Base-by-base conservation (phyloP, 1,140 invertebrate species). In the Drosophila ambigua region DNA sequence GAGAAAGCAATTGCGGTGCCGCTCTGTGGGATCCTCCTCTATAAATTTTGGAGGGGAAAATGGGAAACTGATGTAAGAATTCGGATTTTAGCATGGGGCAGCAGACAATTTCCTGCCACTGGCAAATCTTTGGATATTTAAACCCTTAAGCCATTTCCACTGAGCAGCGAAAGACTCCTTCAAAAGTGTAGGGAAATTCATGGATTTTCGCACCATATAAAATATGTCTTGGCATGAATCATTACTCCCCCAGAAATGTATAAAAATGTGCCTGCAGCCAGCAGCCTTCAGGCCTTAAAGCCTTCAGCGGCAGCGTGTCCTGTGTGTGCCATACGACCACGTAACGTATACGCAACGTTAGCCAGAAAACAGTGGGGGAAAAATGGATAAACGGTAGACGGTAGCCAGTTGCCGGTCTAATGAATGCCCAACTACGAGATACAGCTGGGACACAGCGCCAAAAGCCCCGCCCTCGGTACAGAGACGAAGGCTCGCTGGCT, bases 341-440 rank as follows among this genome's bases (percentile, higher is more conserved):
- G 41, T 51, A 23, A 61, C 77, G 80, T 60, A 76, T 83, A 76
- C 75, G 80, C 54, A 72, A 59, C 39, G 55, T 65, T 54, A 35
- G 44, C 31, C 54, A 50, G 11, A 54, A 35, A 20, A 55, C 23
- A 48, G 31, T 65, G 58, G 20, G 58, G 20, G 20, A 20, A 20
- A 20, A 60, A 76, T 45, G 43, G 65, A 41, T 55, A 58, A 72
- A 65, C 60, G 46, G 72, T 11, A 13, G 35, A 11, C 35, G 2
- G 35, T 28, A 6, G 26, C 35, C 5, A 28, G 26, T 28, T 6
- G 26, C 26, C 1, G 35, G 64, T 54, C 68, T 64, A 63, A 71
- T 71, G 65, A 71, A 71, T 58, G 65, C 35, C 52, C 65, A 69
- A 71, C 67, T 71, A 71, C 26, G 51, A 51, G 39, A 16, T 31